Evolutionary conservation across 2,888 invertebrate species (phyloP).

Genomic region (Ectropis crepuscularia): DNA sequence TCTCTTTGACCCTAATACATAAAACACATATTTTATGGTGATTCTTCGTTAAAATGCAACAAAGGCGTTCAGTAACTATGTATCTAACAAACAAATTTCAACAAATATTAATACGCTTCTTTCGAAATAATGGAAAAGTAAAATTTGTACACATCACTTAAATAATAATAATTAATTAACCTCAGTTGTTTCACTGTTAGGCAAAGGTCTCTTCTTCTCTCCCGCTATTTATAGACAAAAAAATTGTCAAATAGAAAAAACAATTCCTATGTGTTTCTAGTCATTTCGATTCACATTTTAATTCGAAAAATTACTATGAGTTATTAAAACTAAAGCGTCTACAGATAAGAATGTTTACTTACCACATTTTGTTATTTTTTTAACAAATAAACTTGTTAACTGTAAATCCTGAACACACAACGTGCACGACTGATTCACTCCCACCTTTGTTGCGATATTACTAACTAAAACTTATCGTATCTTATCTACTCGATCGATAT

Average conservation of each 20-base stretch:
- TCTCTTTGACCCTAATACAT: too few relatives aligned
- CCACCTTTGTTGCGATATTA: constrained; percentile 42
- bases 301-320: neutral
- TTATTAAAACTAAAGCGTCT: neutral
- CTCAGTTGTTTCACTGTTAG: neutral
- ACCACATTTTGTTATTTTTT: constrained; percentile 53
- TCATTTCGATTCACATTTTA: neutral
- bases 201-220: too few relatives aligned
- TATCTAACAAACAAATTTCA: too few relatives aligned
- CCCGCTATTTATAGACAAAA: too few relatives aligned
- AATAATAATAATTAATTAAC: too few relatives aligned
- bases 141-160: too few relatives aligned
- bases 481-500: constrained; percentile 51
- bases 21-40: too few relatives aligned
- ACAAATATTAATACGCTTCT: too few relatives aligned
- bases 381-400: constrained; percentile 23
- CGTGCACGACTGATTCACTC: constrained; percentile 42
- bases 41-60: too few relatives aligned
- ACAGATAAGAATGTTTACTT: constrained; percentile 36
- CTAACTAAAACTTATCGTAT: constrained; percentile 43
- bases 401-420: constrained; percentile 34
- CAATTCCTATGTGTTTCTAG: neutral
- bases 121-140: too few relatives aligned
- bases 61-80: too few relatives aligned
- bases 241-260: too few relatives aligned